These are phyloP conservation scores for Venustoraphidia nigricollis DNA, from an alignment of 2,888 invertebrate genomes.

Conservation along the genomic window DNA sequence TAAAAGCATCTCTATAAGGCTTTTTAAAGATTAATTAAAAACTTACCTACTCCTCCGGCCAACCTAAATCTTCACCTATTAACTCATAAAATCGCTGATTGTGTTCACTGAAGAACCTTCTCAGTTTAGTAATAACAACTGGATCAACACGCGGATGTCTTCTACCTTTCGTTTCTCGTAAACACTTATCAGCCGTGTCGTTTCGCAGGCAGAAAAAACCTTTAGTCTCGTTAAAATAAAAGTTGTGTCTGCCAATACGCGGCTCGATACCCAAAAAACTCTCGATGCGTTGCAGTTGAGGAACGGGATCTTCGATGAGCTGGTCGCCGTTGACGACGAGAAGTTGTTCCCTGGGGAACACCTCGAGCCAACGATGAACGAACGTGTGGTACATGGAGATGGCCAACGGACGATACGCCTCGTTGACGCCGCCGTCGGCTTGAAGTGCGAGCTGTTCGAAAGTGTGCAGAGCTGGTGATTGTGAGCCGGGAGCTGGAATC, in stretches of 20 bases:
- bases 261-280: slow-evolving; percentile 63
- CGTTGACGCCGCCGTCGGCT: slow-evolving; percentile 69
- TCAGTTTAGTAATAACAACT: slow-evolving; percentile 58
- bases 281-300: slow-evolving; percentile 75
- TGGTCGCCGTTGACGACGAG: slow-evolving; percentile 90
- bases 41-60: slow-evolving; percentile 67
- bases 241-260: slow-evolving; percentile 65
- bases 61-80: slow-evolving; percentile 82
- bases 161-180: slow-evolving; percentile 67
- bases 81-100: slow-evolving; percentile 86
- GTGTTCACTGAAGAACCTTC: slow-evolving; percentile 78
- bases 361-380: slow-evolving; percentile 81
- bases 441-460: slow-evolving; percentile 72
- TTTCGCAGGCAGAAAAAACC: slow-evolving; percentile 88
- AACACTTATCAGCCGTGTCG: slow-evolving; percentile 70
- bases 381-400: slow-evolving; percentile 87
- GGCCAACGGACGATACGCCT: slow-evolving; percentile 66
- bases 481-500: slow-evolving; percentile 23
- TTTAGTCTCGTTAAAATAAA: slow-evolving; percentile 93
- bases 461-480: slow-evolving; percentile 30
- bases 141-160: slow-evolving; percentile 75
- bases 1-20: too few species aligned
- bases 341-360: slow-evolving; percentile 82
- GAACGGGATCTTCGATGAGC: slow-evolving; percentile 78
- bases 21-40: too few species aligned